Conservation (phyloP, 2,113 vertebrate species). For the Clarias batrachus region DNA sequence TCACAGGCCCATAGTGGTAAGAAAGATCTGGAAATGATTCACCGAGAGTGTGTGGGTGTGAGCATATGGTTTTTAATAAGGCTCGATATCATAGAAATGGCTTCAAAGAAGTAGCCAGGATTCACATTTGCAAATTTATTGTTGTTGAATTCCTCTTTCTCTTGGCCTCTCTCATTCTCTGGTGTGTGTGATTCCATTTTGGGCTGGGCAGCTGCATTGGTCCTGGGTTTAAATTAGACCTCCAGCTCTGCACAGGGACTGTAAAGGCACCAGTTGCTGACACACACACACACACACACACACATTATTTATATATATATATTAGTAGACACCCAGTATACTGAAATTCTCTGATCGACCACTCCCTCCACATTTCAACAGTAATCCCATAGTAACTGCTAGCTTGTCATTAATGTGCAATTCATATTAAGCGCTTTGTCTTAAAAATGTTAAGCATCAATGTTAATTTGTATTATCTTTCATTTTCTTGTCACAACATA, state of each 20-base stretch:
- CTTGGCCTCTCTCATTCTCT: constrained; percentile 42
- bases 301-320: neutral
- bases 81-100: neutral
- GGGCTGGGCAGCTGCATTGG: constrained; percentile 73
- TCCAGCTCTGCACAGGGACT: constrained; percentile 61
- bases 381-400: neutral
- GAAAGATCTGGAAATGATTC: constrained; percentile 57
- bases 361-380: neutral
- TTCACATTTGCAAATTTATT: constrained; percentile 25
- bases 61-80: constrained; percentile 20
- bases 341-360: neutral
- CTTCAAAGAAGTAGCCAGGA: constrained; percentile 23
- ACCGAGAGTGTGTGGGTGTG: constrained; percentile 18
- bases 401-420: neutral
- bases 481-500: too few relatives aligned
- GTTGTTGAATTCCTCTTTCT: constrained; percentile 28
- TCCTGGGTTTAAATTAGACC: constrained; percentile 77
- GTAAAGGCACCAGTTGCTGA: constrained; percentile 52
- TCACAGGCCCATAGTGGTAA: constrained; percentile 81
- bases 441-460: neutral
- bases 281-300: constrained; percentile 3
- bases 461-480: neutral
- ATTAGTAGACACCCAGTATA: too few relatives aligned
- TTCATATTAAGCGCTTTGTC: neutral
- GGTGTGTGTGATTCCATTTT: constrained; percentile 70